Evolutionary conservation across 2,888 invertebrate species (phyloP), one percentile per base, ranked within the genome.

Genomic region (Athrips mouffetella): DNA sequence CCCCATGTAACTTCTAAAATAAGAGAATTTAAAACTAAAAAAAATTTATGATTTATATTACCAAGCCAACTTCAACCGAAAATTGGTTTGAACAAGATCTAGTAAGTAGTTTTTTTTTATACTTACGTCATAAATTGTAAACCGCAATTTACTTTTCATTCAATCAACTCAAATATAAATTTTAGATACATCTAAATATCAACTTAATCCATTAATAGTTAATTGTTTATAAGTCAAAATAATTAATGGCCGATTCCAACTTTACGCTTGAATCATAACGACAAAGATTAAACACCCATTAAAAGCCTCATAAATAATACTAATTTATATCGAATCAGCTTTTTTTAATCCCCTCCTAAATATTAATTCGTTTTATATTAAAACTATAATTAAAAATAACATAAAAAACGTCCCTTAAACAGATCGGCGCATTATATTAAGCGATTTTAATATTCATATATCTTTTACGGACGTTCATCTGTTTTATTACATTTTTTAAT

Each of bases 361-460:
- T 80, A 82, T 82, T 84, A 85, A 84, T 81, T 77, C 80, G 76
- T 76, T 79, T 83, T 75, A 78, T 81, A 83, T 80, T 79, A 81
- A 76, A 80, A 76, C 74, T 80, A 80, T 85, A 85, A 86, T 86
- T 86, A 85, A 78, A 73, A 79, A 66, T 59, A 66, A 73, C 84
- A 80, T 79, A 79, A 85, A 84, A 71, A 80, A 35, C 46, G 35
- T 50, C 73, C 76, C 70, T 71, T 73, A 76, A 79, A 67, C 70
- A 72, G 72, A 76, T 79, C 76, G 72, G 65, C 72, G 65, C 62
- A 45, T 52, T 73, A 81, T 76, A 76, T 78, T 72, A 67, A 65
- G 62, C 65, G 63, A 78, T 77, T 45, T 80, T 80, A 73, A 77
- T 77, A 81, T 80, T 75, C 73, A 69, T 76, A 78, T 75, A 76